Base-by-base conservation (phyloP, 2,797 vertebrate genomes). In the Leptatherina wallacei region DNA sequence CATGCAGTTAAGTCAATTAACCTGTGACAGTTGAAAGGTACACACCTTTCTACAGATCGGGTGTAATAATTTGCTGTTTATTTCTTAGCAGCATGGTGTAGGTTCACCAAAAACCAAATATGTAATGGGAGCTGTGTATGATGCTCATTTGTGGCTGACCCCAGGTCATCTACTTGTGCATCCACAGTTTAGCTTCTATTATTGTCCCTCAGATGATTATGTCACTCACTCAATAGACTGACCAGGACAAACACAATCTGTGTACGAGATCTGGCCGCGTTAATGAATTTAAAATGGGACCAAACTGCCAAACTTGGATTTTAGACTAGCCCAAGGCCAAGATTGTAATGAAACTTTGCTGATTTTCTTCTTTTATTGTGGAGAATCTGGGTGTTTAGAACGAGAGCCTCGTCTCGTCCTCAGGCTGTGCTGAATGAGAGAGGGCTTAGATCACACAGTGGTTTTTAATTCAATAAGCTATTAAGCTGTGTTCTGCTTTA, bases 161-260 rank as follows among this genome's bases (percentile, higher is more conserved):
- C 20, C 44, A 47, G 44, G 44, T 20, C 42, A n/a, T 47, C 44
- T n/a, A 47, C 44, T 47, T 47, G 44, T n/a, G 20, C 20, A n/a
- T 47, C 20, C 8, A n/a, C 20, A n/a, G 42, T 44, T n/a, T 9
- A n/a, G 2, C 20, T 47, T 9, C n/a, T 47, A 89, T 87, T 56
- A 70, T 18, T 70, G 65, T 54, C 64, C 47, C 3, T 16, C 60
- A 27, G 36, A 73, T 44, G 75, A 61, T 71, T 30, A 49, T 10
- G 14, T 82, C 68, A 13, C 38, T 65, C 36, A 74, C 54, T 79
- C 78, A 85, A 73, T 81, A 60, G 68, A 27, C 61, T 58, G 62
- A 75, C 80, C 6, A 4, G 30, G 30, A 6, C 6, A 32, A 32
- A 32, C 3, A 32, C 30, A 32, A 32, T 4, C 30, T 4, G 30